Conservation (phyloP, 1,140 invertebrate genomes). For the Rhynchophorus ferrugineus region DNA sequence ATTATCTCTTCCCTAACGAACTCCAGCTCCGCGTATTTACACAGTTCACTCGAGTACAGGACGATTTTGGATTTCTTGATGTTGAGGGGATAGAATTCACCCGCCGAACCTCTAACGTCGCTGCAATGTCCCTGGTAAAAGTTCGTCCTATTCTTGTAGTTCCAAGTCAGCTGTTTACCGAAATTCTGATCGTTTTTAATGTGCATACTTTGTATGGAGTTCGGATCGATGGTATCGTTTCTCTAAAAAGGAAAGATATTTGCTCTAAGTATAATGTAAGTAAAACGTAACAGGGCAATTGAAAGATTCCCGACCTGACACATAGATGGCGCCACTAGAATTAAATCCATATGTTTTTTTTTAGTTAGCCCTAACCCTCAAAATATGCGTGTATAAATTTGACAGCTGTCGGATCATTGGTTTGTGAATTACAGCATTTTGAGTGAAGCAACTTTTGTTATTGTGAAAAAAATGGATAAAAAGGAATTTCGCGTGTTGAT, state of each 20-base stretch:
- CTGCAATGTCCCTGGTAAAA: conserved; percentile 43
- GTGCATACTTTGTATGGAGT: conserved; percentile 66
- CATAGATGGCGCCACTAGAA: neutral
- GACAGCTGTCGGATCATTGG: too few species aligned
- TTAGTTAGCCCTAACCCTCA: too few species aligned
- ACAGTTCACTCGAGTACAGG: conserved; percentile 62
- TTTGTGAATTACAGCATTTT: too few species aligned
- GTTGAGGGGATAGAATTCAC: conserved; percentile 54
- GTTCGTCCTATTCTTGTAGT: conserved; percentile 44
- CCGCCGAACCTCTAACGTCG: conserved; percentile 50
- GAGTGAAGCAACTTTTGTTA: too few species aligned
- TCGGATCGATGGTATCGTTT: conserved; percentile 62
- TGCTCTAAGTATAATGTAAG: neutral
- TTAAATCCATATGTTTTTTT: too few species aligned
- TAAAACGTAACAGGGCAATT: too few species aligned
- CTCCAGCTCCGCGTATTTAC: conserved; percentile 52
- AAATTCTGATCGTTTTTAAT: conserved; percentile 52
- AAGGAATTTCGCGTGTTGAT: too few species aligned
- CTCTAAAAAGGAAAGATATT: conserved; percentile 46
- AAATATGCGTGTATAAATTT: too few species aligned
- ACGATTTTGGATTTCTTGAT: conserved; percentile 44
- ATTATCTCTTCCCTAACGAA: conserved; percentile 47
- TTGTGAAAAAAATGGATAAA: too few species aligned
- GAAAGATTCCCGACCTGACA: neutral
- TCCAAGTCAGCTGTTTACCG: conserved; percentile 49